Evolutionary conservation across 2,888 invertebrate species (phyloP), one percentile per base, ranked within the genome.

Genomic region (Aleiodes testaceus): DNA sequence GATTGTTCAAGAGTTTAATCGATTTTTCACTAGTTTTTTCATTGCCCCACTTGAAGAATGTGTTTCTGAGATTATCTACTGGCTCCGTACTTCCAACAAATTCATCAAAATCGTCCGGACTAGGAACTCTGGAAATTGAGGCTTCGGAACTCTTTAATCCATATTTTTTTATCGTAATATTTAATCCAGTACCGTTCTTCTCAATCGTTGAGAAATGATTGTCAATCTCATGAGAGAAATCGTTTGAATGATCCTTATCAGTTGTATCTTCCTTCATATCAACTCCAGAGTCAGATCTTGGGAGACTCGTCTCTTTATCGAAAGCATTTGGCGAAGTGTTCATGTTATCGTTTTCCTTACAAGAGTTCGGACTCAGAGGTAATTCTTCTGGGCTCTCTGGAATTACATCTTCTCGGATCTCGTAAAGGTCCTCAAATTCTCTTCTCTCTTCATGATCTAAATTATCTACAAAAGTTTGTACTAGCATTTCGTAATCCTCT

Each of bases 31-130:
- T 52, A n/a, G 52, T 61, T 52, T 78, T 80, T 2, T 77, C 53
- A 66, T 79, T 79, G 2, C 72, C 49, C 78, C 79, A 79, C 26
- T 76, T 70, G 42, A 75, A 79, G 45, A 80, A 76, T 61, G 44
- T 67, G 14, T 66, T 69, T 20, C 61, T 64, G 4, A 59, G 30
- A 22, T 36, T 65, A 45, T 66, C 66, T 7, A 66, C 36, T 5
- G 47, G 42, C n/a, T 66, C 50, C 42, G 50, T 53, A 14, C 22
- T 53, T 3, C 67, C 55, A 2, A 67, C 66, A 69, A 63, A 70
- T 30, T 75, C 74, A 3, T 59, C 55, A 14, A 67, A 65, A 6
- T 73, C 71, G 44, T 73, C 70, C 9, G 66, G 45, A 69, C 66
- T 71, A 63, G 66, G 42, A 5, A 12, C 9, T 44, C 52, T 50